phyloP scores from a whole-genome alignment of 2,888 invertebrate species.

The Aspidapion aeneum region DNA sequence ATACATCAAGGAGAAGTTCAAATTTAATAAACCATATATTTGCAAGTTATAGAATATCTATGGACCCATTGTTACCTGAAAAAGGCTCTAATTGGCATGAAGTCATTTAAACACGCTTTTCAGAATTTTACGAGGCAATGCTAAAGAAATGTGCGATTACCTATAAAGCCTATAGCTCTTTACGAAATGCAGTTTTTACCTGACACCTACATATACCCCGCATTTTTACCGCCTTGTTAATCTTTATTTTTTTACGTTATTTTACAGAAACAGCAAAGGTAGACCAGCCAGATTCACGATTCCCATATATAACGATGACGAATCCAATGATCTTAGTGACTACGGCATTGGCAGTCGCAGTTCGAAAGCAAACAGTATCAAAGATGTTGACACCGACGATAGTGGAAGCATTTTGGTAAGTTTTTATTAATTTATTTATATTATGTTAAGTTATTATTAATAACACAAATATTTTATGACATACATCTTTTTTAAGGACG shows the following conservation, averaged over 20 bases:
- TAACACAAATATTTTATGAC: conserved; percentile 10
- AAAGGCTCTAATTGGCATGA: not conserved
- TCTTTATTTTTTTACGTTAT: not conserved
- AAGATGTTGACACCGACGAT: conserved; percentile 45
- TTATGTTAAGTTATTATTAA: conserved; percentile 5
- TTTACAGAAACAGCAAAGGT: conserved; percentile 48
- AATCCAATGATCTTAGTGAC: conserved; percentile 80
- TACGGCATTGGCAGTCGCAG: conserved; percentile 60
- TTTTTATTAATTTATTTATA: conserved; percentile 17
- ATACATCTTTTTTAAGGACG: not conserved
- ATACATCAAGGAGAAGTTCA: too few species aligned
- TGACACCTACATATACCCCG: not conserved
- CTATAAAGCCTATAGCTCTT: not conserved
- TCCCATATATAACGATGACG: conserved; percentile 75
- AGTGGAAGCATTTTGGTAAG: conserved; percentile 40
- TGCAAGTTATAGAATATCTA: not conserved
- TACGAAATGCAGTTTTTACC: not conserved
- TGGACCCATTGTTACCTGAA: not conserved
- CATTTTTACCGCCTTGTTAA: not conserved
- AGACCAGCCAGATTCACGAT: conserved; percentile 56
- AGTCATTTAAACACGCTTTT: not conserved
- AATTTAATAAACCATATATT: too few species aligned
- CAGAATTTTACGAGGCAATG: not conserved
- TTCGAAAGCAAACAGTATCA: conserved; percentile 43
- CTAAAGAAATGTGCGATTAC: not conserved